Evolutionary conservation across 2,797 vertebrate genomes (phyloP).

Genomic region (Poecilia wingei): DNA sequence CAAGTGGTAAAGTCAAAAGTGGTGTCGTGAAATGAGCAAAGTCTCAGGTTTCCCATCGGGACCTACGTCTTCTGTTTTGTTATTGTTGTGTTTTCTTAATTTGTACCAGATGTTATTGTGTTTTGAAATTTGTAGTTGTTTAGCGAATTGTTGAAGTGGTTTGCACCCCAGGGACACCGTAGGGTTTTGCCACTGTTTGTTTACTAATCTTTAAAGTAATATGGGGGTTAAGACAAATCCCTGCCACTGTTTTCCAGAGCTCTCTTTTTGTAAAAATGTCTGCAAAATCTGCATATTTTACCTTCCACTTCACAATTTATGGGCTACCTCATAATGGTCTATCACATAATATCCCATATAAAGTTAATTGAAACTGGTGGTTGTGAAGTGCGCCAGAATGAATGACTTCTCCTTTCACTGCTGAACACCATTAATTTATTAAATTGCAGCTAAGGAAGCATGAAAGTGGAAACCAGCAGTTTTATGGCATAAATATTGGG

Average conservation of each 20-base stretch:
- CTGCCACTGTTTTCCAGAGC: no score
- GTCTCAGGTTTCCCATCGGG: no score
- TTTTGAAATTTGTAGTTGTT: not conserved
- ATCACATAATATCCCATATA: not conserved
- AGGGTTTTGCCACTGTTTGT: not conserved
- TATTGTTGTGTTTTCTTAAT: no score
- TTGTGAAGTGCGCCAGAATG: not conserved
- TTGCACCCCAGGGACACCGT: not conserved
- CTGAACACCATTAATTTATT: conserved; percentile 56
- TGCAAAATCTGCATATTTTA: not conserved
- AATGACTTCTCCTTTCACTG: conserved; percentile 27
- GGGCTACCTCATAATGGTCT: not conserved
- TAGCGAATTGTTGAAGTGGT: no score
- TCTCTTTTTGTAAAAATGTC: not conserved
- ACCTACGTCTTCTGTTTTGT: no score
- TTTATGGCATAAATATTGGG: conserved; percentile 64
- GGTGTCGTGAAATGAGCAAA: no score
- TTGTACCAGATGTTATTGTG: not conserved
- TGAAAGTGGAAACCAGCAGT: conserved; percentile 55
- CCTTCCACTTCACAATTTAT: not conserved
- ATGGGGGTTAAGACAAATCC: not conserved
- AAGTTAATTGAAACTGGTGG: not conserved
- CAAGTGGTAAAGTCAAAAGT: no score
- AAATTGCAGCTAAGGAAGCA: conserved; percentile 50
- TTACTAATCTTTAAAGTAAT: not conserved